Evolutionary conservation across 2,113 vertebrate genomes (phyloP), one percentile per base, ranked within the genome.

Genomic region (Pelmatolapia mariae): DNA sequence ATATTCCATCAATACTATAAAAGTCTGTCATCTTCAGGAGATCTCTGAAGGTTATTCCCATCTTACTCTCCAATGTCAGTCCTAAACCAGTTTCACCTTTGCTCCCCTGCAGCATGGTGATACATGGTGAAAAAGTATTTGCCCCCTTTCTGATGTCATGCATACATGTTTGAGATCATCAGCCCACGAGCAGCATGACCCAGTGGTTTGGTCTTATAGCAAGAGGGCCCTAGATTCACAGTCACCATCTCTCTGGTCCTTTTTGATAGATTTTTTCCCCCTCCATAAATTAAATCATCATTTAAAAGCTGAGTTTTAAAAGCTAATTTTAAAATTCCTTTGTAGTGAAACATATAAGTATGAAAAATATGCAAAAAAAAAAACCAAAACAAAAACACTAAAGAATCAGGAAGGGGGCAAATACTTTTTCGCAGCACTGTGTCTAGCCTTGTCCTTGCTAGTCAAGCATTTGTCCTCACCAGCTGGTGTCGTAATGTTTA

Each of bases 1-100:
- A 53, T 50, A 73, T 87, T 88, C 88, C 54, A 91, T 86, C 81
- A 91, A 45, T 73, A 59, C 36, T 22, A 47, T 73, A 85, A 85
- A 59, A 22, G 33, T 68, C 50, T 76, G 88, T 84, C 87, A 81
- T 80, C 45, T 84, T 56, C 47, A 31, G 85, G 29, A 29, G 24
- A 80, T 81, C 53, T 82, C 13, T 53, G 66, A 63, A 66, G 79
- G 83, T 87, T 84, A 81, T 83, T 82, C 81, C 18, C 63, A 15
- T 53, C 26, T 33, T 26, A 12, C 45, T 81, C 24, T n/a, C 43
- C 24, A 19, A 4, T 11, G 80, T 80, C 45, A 84, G 24, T 73
- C 45, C 73, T 43, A 18, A 26, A 59, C 81, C 26, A 63, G 56
- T 86, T 88, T 53, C 16, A 84, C 26, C 45, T 52, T 52, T 52